phyloP scores from a whole-genome alignment of 2,888 invertebrate genomes.

The Asteroscopus sphinx region DNA sequence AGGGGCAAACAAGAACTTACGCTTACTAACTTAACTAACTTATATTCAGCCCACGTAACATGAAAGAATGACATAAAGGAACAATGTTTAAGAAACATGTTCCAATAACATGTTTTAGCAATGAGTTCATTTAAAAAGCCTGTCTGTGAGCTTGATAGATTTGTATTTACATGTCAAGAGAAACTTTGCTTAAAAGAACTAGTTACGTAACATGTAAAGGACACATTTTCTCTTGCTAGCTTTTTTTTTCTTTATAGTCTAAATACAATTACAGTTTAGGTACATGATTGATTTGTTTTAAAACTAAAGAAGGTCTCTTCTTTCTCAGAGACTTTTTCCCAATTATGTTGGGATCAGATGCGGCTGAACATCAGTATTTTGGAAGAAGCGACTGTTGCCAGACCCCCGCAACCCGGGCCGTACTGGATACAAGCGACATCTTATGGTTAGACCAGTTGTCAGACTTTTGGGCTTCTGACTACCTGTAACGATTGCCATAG shows the following conservation, averaged over 20 bases:
- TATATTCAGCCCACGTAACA: conserved; percentile 24
- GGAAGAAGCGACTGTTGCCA: too few species aligned
- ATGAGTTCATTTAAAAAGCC: conserved; percentile 9
- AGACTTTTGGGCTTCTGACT: too few species aligned
- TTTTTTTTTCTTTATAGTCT: conserved; percentile 1
- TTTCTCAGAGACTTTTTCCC: too few species aligned
- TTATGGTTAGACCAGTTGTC: too few species aligned
- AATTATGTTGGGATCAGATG: too few species aligned
- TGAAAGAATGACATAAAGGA: conserved; percentile 9
- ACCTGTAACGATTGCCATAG: too few species aligned
- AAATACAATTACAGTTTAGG: conserved; percentile 10
- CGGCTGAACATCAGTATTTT: too few species aligned
- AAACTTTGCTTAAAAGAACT: conserved; percentile 4
- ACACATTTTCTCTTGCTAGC: too few species aligned
- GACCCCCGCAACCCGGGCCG: too few species aligned
- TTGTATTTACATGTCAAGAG: conserved; percentile 1
- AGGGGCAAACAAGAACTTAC: conserved; percentile 1
- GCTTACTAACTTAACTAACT: too few species aligned
- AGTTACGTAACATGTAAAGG: conserved; percentile 13
- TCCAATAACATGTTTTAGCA: too few species aligned
- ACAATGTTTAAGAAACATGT: conserved; percentile 17
- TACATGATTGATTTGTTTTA: conserved; percentile 19
- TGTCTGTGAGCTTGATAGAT: conserved; percentile 4
- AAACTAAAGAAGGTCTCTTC: conserved; percentile 1
- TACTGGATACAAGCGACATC: too few species aligned